These are phyloP conservation scores for Leptonema lineaticorne DNA, from an alignment of 1,140 invertebrate genomes.

Conservation along the genomic window DNA sequence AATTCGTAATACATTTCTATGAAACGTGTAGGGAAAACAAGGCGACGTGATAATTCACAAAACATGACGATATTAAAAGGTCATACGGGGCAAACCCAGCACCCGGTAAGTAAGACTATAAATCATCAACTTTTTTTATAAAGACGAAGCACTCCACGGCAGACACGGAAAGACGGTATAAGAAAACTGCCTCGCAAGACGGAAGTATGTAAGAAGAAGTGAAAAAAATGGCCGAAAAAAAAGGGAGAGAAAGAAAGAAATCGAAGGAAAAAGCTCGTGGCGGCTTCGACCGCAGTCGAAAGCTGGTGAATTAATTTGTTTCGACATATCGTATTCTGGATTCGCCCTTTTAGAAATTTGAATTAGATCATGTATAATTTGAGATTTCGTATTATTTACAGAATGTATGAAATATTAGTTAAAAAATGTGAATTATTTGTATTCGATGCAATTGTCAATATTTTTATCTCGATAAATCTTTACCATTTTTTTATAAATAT, in stretches of 20 bases:
- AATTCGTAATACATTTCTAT: too few species aligned
- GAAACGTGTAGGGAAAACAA: not conserved
- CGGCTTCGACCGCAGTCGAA: constrained; percentile 40
- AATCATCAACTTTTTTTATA: constrained; percentile 41
- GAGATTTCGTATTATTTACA: too few species aligned
- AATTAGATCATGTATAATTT: constrained; percentile 18
- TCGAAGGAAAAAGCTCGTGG: constrained; percentile 40
- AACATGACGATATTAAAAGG: constrained; percentile 29
- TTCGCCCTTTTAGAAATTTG: constrained; percentile 28
- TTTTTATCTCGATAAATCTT: too few species aligned
- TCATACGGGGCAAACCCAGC: constrained; percentile 25
- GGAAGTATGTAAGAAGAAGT: constrained; percentile 32
- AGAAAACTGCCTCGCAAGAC: constrained; percentile 17
- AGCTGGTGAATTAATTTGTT: constrained; percentile 42
- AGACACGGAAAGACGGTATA: constrained; percentile 4
- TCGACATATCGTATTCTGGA: constrained; percentile 26
- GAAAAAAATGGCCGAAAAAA: too few species aligned
- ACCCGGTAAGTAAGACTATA: constrained; percentile 31
- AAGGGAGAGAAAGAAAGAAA: constrained; percentile 27
- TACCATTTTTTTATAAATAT: too few species aligned
- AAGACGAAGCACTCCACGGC: constrained; percentile 38
- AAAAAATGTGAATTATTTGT: too few species aligned
- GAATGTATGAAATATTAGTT: too few species aligned
- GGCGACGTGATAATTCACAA: constrained; percentile 30
- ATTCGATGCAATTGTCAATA: too few species aligned